Evolutionary conservation across 92 coral and sea anemone genomes (phyloP).

Genomic region (Phenganax subtilis): DNA sequence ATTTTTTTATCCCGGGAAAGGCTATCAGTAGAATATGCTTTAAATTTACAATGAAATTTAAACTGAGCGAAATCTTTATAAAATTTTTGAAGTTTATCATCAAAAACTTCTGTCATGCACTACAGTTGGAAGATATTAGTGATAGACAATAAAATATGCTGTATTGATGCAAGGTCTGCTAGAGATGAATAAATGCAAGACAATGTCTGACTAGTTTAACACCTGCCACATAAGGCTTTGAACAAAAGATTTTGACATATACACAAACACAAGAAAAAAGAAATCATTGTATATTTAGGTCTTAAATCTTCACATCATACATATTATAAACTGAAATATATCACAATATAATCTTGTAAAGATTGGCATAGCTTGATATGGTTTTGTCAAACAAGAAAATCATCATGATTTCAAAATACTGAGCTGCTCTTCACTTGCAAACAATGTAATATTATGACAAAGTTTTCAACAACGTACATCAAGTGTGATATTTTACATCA

Average conservation of each 20-base stretch:
- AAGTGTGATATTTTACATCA: constrained; percentile 15
- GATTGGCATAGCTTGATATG: background rate
- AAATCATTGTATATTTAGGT: background rate
- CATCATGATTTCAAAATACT: background rate
- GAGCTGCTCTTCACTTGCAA: background rate
- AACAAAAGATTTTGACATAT: constrained; percentile 36
- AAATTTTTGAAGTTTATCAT: no score
- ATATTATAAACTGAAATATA: background rate
- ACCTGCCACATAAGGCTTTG: constrained; percentile 38
- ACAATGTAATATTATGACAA: constrained; percentile 13
- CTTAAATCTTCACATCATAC: background rate
- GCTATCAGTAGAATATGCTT: no score
- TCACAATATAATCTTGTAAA: background rate
- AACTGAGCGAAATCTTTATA: no score
- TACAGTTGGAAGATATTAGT: background rate
- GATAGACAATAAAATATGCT: background rate
- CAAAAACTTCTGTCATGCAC: no score
- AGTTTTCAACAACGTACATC: constrained; percentile 18
- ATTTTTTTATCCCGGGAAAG: no score
- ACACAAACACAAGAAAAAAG: constrained; percentile 30
- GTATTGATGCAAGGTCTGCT: constrained; percentile 9
- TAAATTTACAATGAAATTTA: no score
- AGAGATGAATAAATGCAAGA: constrained; percentile 36
- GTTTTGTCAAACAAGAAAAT: background rate
- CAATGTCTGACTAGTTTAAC: constrained; percentile 20